phyloP scores from a whole-genome alignment of 2,113 vertebrate genomes.

The Perognathus longimembris region DNA sequence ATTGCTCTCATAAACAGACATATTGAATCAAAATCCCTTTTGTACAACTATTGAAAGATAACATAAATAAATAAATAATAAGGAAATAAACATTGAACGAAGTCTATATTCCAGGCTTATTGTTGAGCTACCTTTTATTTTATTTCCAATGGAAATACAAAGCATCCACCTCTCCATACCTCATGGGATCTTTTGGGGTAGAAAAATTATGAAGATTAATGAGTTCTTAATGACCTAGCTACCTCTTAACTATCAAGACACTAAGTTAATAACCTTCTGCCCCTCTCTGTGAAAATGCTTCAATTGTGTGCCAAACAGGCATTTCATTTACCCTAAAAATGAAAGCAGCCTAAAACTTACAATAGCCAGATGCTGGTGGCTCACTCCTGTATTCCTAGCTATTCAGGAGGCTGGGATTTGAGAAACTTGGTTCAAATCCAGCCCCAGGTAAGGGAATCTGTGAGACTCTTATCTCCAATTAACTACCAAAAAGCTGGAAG shows the following conservation, averaged over 20 bases:
- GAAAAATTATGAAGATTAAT: constrained; percentile 67
- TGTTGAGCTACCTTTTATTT: constrained; percentile 9
- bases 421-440: no score
- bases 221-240: constrained; percentile 75
- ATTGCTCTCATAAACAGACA: no score
- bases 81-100: constrained; percentile 39
- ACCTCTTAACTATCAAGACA: constrained; percentile 71
- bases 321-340: not conserved
- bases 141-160: constrained; percentile 32
- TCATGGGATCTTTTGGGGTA: constrained; percentile 42
- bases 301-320: not conserved
- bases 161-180: not conserved
- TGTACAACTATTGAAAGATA: no score
- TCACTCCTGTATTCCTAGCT: no score
- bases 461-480: no score
- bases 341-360: not conserved
- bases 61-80: no score
- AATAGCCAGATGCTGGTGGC: not conserved
- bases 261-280: constrained; percentile 58
- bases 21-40: no score
- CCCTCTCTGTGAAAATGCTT: constrained; percentile 54
- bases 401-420: no score
- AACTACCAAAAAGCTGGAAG: no score
- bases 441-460: no score
- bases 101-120: not conserved